Conservation (phyloP, 2,113 vertebrate species). For the Ginglymostoma cirratum region DNA sequence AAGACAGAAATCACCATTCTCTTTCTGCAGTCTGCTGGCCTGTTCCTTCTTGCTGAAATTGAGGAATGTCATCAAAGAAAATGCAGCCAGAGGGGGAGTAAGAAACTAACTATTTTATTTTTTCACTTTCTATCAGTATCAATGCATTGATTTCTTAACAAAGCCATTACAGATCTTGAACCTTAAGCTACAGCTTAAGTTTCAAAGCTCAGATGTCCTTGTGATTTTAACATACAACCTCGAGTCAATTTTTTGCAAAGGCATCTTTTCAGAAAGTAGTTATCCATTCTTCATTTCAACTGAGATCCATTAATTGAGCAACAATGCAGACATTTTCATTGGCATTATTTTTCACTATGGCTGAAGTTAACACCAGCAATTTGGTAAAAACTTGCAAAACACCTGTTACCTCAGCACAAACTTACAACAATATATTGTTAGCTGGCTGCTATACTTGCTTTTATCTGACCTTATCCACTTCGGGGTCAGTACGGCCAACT, state of each 20-base stretch:
- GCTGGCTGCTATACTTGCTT: constrained; percentile 11
- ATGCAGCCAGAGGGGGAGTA: neutral
- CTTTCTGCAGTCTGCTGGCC: neutral
- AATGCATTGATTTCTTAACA: neutral
- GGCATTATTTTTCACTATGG: neutral
- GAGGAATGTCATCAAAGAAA: neutral
- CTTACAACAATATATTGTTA: constrained; percentile 28
- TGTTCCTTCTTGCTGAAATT: neutral
- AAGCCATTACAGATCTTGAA: neutral
- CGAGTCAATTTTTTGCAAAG: too few species aligned
- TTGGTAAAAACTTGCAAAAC: neutral
- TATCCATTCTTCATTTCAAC: neutral
- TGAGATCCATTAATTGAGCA: neutral
- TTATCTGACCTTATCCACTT: constrained; percentile 31
- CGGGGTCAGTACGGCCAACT: constrained; percentile 17
- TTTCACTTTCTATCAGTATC: neutral
- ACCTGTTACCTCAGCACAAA: neutral
- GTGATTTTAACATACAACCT: neutral
- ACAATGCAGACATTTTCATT: neutral
- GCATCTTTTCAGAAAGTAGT: neutral
- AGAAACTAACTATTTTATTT: neutral
- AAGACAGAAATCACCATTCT: neutral
- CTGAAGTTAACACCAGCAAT: neutral
- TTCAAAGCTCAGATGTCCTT: neutral
- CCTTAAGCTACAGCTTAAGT: neutral